Conservation (phyloP, 2,888 invertebrate species). For the Agrotis segetum region DNA sequence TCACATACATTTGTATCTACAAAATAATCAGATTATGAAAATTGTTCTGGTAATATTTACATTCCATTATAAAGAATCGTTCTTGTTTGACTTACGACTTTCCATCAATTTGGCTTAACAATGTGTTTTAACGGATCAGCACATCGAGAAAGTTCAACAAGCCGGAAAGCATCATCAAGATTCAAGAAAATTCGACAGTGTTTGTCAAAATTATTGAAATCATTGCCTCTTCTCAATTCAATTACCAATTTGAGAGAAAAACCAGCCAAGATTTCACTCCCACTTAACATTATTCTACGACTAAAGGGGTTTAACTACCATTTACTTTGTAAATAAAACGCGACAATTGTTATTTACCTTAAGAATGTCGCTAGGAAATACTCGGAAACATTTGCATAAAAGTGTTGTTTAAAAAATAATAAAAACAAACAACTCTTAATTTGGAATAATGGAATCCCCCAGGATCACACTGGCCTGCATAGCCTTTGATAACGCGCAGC, state of each 20-base stretch:
- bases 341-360: slow-evolving; percentile 60
- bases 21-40: slow-evolving; percentile 42
- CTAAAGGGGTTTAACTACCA: slow-evolving; percentile 51
- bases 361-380: slow-evolving; percentile 56
- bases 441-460: slow-evolving; percentile 75
- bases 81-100: slow-evolving; percentile 75
- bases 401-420: slow-evolving; percentile 67
- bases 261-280: slow-evolving; percentile 31
- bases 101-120: slow-evolving; percentile 75
- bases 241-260: slow-evolving; percentile 60
- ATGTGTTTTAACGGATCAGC: slow-evolving; percentile 65
- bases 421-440: slow-evolving; percentile 76
- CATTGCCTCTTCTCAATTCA: slow-evolving; percentile 49
- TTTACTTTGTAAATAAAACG: slow-evolving; percentile 61
- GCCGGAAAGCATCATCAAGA: slow-evolving; percentile 67
- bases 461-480: slow-evolving; percentile 76
- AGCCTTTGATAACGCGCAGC: slow-evolving; percentile 77
- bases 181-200: slow-evolving; percentile 64
- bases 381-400: slow-evolving; percentile 60
- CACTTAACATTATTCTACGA: slow-evolving; percentile 39
- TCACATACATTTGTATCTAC: neutral
- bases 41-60: slow-evolving; percentile 62
- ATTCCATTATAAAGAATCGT: slow-evolving; percentile 68
- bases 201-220: slow-evolving; percentile 68
- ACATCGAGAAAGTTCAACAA: slow-evolving; percentile 71